Evolutionary conservation across 2,113 vertebrate species (phyloP), one percentile per base, ranked within the genome.

Genomic region (Anthoscopus minutus): DNA sequence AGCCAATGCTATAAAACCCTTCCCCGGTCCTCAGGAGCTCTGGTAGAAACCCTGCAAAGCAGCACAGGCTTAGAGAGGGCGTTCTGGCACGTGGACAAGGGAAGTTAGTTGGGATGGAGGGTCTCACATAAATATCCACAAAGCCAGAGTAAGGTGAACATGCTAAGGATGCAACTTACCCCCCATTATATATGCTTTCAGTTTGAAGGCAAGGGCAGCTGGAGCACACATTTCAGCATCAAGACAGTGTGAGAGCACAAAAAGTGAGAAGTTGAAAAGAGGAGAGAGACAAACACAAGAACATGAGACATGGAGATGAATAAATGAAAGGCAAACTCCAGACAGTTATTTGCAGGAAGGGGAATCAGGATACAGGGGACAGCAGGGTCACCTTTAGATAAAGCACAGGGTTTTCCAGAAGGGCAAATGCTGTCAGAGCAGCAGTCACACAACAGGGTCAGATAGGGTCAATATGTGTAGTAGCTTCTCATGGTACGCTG

Each of bases 161-260:
- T 83, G 93, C 80, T 48, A 74, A 89, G 92, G 96, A 96, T 85
- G 73, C 84, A 95, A 98, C 98, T 98, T 98, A 98, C 98, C 97
- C 94, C 97, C 96, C 83, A 93, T 93, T 86, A 98, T 94, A 95
- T 96, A 97, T 24, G 97, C 93, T 98, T 98, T 98, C 97, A 98
- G 97, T 96, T 97, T 98, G 97, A 97, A 98, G 97, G 96, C 97
- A 97, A 98, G 96, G 91, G 96, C 97, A 97, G 97, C 94, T 97
- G 95, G 92, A 86, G 93, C 58, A 92, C 93, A 42, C 54, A 64
- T 96, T 92, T 97, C 96, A 97, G 96, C 91, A 61, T 91, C 81
- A 89, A 94, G 79, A 97, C 95, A 95, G 85, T 66, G 87, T 85
- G 71, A 91, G 57, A 85, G 61, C 90, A 83, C 53, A 90, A 89